A percentile compares a stretch with the other conserved stretches of the same genome.
phyloP scores from a whole-genome alignment of 2,888 invertebrate genomes.

The Drosophila picticornis region DNA sequence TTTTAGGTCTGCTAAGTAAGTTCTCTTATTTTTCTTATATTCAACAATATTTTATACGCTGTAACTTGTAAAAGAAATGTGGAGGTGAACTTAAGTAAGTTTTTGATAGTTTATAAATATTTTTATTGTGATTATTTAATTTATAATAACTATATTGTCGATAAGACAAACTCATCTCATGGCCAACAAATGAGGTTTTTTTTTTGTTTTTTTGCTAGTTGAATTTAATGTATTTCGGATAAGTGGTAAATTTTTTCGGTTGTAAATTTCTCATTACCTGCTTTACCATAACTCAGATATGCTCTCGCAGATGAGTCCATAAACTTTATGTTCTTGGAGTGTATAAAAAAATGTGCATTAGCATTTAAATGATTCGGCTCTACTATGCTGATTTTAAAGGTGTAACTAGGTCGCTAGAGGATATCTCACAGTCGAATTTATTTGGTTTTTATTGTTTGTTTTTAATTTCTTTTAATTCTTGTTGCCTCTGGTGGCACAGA shows the following conservation, averaged over 20 bases:
- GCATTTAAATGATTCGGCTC: not conserved
- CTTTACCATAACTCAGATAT: not conserved
- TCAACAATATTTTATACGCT: not conserved
- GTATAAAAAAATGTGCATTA: not conserved
- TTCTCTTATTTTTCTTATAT: not conserved
- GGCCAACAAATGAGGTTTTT: rapidly evolving
- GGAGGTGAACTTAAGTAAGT: not conserved
- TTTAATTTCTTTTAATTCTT: constrained; percentile 78
- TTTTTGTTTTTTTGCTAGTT: not conserved
- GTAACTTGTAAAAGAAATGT: not conserved
- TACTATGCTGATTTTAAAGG: not conserved
- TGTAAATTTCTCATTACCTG: not conserved
- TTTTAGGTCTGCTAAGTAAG: not conserved
- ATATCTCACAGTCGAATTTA: constrained; percentile 19
- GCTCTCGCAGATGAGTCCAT: not conserved
- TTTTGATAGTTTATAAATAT: not conserved
- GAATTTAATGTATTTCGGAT: not conserved
- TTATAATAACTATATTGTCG: not conserved
- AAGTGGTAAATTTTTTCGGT: not conserved
- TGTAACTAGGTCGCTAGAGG: constrained; percentile 13
- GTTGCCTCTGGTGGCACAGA: constrained; percentile 56
- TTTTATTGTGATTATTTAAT: not conserved
- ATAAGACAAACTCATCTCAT: not conserved
- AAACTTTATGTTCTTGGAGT: not conserved
- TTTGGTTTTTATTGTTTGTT: constrained; percentile 33